Base-by-base conservation (phyloP, 2,888 invertebrate species). In the Chrysolina oricalcia region DNA sequence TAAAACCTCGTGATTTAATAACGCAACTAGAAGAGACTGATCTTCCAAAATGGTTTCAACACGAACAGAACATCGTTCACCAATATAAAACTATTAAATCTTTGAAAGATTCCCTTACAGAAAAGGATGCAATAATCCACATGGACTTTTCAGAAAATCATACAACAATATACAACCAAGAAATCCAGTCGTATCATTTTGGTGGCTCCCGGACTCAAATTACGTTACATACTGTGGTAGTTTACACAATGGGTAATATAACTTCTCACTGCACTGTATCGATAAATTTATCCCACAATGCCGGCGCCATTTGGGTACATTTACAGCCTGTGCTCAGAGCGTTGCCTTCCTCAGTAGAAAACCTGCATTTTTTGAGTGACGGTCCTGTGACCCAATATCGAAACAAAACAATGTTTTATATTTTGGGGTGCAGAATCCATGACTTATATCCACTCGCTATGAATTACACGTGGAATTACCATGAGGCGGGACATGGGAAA, bases 111-210 rank as follows among this genome's bases (percentile, higher is more conserved):
- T n/a, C n/a, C n/a, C n/a, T n/a, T n/a, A n/a, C n/a, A n/a, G n/a
- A n/a, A n/a, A 75, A 75, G 73, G 76, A 83, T n/a, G 72, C 83
- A 46, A 72, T 83, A 41, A 73, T 82, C 8, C 78, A 83, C 72
- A 78, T 85, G 72, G 85, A 88, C 76, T 88, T 89, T 79, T 81
- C 83, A 3, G 87, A 88, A 81, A 88, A 88, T 72, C 87, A 48
- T 65, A 64, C 46, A 13, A 74, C 72, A n/a, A 83, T 75, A 62
- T 74, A 74, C 69, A 35, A 10, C 2, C 69, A 82, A 68, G 87
- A 88, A 78, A 86, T 88, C 62, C 87, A 88, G 74, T 79, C 84
- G 9, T 83, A 84, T 72, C 87, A 87, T 84, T 87, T 87, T 79
- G 86, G 87, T 1, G 74, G 73, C 15, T 76, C 76, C 50, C 63